Percentiles rank a stretch among this genome's conserved stretches.
Conservation (phyloP, 2,797 vertebrate genomes). For the Acanthurus lineatus region DNA sequence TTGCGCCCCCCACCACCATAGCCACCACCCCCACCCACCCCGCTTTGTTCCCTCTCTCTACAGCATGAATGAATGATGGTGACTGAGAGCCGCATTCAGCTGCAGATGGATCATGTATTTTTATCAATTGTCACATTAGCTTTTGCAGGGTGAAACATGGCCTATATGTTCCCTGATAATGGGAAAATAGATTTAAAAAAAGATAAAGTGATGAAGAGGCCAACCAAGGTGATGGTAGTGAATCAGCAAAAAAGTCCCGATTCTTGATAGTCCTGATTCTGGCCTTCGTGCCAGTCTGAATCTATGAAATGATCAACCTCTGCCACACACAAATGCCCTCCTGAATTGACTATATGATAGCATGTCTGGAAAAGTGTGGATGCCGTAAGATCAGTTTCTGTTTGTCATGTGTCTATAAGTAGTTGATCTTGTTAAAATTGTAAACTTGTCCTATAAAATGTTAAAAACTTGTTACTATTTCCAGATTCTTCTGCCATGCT, state of each 20-base stretch:
- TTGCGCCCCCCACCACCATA: conserved; percentile 5
- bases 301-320: neutral
- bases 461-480: neutral
- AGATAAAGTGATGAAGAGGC: conserved; percentile 8
- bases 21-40: neutral
- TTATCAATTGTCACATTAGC: conserved; percentile 45
- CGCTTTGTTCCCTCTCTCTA: conserved; percentile 62
- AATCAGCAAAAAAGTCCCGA: conserved; percentile 2
- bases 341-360: neutral
- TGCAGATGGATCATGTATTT: conserved; percentile 56
- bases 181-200: conserved; percentile 16
- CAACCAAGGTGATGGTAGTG: neutral
- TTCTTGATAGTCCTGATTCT: neutral
- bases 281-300: neutral
- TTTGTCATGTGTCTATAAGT: neutral
- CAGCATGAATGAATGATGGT: conserved; percentile 64
- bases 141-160: conserved; percentile 36
- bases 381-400: neutral
- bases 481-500: neutral
- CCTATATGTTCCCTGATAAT: conserved; percentile 37
- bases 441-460: neutral
- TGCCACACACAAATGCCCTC: neutral
- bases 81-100: conserved; percentile 47
- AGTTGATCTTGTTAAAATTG: too few species aligned
- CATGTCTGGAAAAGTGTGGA: neutral